Conservation (phyloP, 2,797 vertebrate species). For the Tragopan temminckii region DNA sequence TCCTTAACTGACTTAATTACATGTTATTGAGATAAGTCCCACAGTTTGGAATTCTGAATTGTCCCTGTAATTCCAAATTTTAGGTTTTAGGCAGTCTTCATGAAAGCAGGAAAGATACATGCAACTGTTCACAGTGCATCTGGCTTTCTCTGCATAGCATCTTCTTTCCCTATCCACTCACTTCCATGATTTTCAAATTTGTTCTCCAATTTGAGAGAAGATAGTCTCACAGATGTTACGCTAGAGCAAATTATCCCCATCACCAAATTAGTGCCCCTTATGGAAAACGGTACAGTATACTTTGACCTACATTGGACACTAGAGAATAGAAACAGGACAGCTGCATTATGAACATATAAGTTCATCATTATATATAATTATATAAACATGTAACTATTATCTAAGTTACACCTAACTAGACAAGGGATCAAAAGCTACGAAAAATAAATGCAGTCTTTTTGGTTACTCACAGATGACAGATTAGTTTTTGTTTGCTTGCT, state of each 20-base stretch:
- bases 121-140: background rate
- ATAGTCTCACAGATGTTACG: background rate
- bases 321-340: background rate
- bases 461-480: background rate
- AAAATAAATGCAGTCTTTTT: background rate
- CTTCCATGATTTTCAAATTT: background rate
- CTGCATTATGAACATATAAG: background rate
- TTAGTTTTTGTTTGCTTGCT: background rate
- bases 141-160: background rate
- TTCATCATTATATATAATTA: no score
- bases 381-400: no score
- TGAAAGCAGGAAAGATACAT: background rate
- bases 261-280: rapidly evolving
- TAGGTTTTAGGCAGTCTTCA: background rate
- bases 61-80: background rate
- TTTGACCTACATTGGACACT: background rate
- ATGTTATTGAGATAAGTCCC: background rate
- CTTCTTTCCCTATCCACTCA: rapidly evolving
- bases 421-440: background rate
- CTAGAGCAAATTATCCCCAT: rapidly evolving
- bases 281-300: background rate
- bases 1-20: background rate
- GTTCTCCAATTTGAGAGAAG: background rate
- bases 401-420: background rate
- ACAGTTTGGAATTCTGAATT: background rate